Percentiles rank a stretch among this genome's conserved stretches.
phyloP scores from a whole-genome alignment of 2,797 vertebrate species.

The Typhlichthys subterraneus region DNA sequence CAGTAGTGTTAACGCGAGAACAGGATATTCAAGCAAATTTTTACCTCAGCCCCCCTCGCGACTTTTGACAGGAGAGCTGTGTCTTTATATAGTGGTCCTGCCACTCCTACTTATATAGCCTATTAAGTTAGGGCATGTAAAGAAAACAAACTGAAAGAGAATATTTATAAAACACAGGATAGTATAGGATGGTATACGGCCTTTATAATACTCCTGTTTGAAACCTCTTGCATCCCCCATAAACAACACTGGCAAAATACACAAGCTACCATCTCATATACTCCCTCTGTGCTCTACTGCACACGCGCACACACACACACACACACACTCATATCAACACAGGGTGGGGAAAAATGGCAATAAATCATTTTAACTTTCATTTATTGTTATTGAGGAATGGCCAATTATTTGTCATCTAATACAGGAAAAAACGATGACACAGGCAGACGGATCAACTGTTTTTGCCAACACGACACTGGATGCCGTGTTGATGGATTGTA shows the following conservation, averaged over 20 bases:
- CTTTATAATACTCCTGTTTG: too few relatives aligned
- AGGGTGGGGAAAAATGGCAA: conserved; percentile 79
- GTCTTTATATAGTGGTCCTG: too few relatives aligned
- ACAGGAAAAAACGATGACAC: conserved; percentile 91
- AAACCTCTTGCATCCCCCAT: background rate
- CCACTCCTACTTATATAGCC: too few relatives aligned
- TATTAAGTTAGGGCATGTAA: too few relatives aligned
- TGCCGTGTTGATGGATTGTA: conserved; percentile 94
- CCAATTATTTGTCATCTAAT: conserved; percentile 99
- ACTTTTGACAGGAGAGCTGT: too few relatives aligned
- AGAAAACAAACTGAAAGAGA: too few relatives aligned
- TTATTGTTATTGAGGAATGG: conserved; percentile 99
- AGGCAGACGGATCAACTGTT: conserved; percentile 86
- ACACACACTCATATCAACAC: conserved; percentile 51
- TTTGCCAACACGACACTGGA: conserved; percentile 75
- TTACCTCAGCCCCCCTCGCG: too few relatives aligned
- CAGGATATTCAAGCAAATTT: too few relatives aligned
- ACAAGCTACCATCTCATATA: background rate
- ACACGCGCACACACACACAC: too few relatives aligned
- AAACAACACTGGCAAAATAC: background rate
- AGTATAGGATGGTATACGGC: too few relatives aligned
- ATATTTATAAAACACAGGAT: too few relatives aligned
- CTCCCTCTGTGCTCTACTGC: conserved; percentile 24
- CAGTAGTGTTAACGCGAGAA: too few relatives aligned
- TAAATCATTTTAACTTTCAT: conserved; percentile 99